Base-by-base conservation (phyloP, 2,797 vertebrate species). In the Eurystomus glaucurus region DNA sequence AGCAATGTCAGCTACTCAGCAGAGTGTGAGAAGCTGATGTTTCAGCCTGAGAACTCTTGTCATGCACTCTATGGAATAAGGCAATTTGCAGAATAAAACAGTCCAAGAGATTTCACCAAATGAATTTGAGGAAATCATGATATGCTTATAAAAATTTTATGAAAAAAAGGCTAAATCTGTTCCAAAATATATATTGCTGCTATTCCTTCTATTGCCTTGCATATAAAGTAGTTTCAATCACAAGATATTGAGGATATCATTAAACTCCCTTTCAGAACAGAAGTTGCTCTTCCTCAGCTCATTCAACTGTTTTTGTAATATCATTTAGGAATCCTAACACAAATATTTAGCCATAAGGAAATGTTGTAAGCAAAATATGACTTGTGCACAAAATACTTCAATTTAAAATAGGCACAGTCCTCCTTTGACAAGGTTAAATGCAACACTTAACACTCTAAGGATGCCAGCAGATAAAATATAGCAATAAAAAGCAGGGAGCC, bases 361-460 rank as follows among this genome's bases (percentile, higher is more conserved):
- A 80, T 11, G 19, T 7, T 77, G 68, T 52, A 68, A 90, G 57
- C n/a, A 75, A 92, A 96, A 78, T 87, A 83, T 4, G 26, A 85
- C 39, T 90, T 41, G 37, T 75, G 78, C n/a, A 77, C 50, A 94
- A 85, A 95, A 88, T 22, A n/a, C 48, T 68, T 92, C 68, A 16
- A 13, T 83, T 85, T 88, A 61, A 93, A 88, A 91, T 18, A 94
- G 64, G 88, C 90, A 37, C 68, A 71, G 29, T 58, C 64, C 41
- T 92, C n/a, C 41, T 83, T 83, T 88, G 68, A 96, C 93, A 94
- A 93, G 95, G 94, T 97, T 96, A 96, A 83, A 88, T 18, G 46
- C 35, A 85, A 91, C 86, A 91, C 91, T 62, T 78, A 97, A 91
- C 86, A 77, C 88, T 50, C 22, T 16, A 28, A 80, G 64, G 48